A percentile compares a stretch with the other conserved stretches of the same genome.
Conservation (phyloP, 2,888 invertebrate species). For the Anticlea derivata region DNA sequence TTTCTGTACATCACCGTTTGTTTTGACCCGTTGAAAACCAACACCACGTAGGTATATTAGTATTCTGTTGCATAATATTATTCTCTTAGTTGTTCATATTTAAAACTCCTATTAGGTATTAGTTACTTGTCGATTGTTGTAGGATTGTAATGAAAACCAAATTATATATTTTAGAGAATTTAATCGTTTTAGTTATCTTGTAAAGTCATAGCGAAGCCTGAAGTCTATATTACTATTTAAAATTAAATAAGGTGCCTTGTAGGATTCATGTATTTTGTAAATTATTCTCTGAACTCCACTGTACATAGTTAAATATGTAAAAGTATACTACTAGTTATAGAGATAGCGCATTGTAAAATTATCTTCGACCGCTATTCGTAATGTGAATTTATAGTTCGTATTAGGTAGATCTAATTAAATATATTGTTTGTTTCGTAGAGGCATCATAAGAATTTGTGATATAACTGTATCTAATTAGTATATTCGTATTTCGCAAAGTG, state of each 20-base stretch:
- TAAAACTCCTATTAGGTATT: conserved; percentile 82
- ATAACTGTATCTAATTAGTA: conserved; percentile 79
- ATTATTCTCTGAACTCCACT: conserved; percentile 79
- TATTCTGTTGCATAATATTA: conserved; percentile 82
- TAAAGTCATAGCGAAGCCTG: conserved; percentile 82
- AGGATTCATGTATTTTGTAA: conserved; percentile 76
- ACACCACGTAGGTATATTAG: conserved; percentile 67
- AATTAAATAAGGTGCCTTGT: conserved; percentile 82
- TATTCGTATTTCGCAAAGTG: conserved; percentile 63
- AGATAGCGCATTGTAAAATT: conserved; percentile 71
- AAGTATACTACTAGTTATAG: conserved; percentile 80
- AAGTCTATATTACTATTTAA: conserved; percentile 79
- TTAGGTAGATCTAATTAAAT: conserved; percentile 66
- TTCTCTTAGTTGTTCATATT: conserved; percentile 81
- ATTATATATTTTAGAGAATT: conserved; percentile 83
- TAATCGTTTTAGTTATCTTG: conserved; percentile 79
- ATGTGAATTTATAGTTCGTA: conserved; percentile 63
- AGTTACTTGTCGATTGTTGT: conserved; percentile 79
- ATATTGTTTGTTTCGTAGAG: conserved; percentile 81
- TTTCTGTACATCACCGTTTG: conserved; percentile 41
- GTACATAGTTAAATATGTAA: conserved; percentile 77
- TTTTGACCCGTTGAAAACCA: conserved; percentile 57
- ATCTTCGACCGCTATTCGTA: conserved; percentile 65
- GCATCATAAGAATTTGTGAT: conserved; percentile 83
- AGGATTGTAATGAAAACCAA: conserved; percentile 82